Percentiles rank a stretch among this genome's conserved stretches.
These are phyloP conservation scores for Emys orbicularis DNA, from an alignment of 2,797 vertebrate genomes.

Conservation along the genomic window DNA sequence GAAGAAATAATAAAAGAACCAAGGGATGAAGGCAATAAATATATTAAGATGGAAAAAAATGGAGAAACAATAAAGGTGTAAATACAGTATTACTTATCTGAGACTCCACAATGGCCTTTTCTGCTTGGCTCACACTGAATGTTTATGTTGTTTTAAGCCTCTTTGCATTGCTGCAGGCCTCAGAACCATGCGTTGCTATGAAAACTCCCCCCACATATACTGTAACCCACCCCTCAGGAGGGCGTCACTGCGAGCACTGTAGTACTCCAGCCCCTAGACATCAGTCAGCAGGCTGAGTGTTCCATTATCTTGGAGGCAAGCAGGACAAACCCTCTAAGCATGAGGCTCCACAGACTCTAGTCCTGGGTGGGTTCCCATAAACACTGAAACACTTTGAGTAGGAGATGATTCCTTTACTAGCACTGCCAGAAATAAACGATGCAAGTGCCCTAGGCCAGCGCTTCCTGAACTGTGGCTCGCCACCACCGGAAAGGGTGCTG, in stretches of 20 bases:
- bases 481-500: too few relatives aligned
- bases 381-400: neutral
- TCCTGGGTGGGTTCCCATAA: neutral
- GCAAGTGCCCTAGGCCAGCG: too few relatives aligned
- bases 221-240: too few relatives aligned
- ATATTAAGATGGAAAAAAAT: neutral
- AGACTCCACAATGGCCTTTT: neutral
- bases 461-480: too few relatives aligned
- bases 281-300: neutral
- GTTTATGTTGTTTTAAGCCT: neutral
- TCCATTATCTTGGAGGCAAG: neutral
- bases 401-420: neutral
- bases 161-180: neutral
- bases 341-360: neutral
- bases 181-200: neutral
- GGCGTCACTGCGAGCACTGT: neutral
- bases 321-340: neutral
- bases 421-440: neutral
- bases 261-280: neutral
- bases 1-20: neutral
- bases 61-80: neutral
- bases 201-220: neutral
- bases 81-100: neutral
- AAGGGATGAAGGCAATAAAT: neutral
- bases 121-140: neutral